Conservation (phyloP, 2,113 vertebrate genomes). For the Sceloporus tristichus region DNA sequence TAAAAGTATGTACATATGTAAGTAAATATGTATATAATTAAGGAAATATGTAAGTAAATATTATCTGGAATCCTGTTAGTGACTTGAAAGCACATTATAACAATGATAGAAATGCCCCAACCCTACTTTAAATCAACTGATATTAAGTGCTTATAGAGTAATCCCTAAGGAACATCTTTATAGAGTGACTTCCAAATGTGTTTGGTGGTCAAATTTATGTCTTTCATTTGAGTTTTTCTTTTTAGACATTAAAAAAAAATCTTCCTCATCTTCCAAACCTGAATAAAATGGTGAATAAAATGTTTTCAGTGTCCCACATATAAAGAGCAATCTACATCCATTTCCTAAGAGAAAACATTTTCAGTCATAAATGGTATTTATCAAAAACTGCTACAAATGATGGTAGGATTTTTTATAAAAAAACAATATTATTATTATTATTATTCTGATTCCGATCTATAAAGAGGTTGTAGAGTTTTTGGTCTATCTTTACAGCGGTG, state of each 20-base stretch:
- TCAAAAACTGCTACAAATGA: constrained; percentile 60
- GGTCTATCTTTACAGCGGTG: constrained; percentile 73
- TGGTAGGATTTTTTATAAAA: constrained; percentile 49
- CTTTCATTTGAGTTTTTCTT: constrained; percentile 38
- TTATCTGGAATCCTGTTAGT: too few species aligned
- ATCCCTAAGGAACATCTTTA: neutral
- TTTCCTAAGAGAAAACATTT: constrained; percentile 54
- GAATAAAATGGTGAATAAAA: neutral
- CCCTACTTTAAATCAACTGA: too few species aligned
- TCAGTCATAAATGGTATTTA: constrained; percentile 66
- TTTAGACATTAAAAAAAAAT: neutral
- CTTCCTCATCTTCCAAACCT: constrained; percentile 23
- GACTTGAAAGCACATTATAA: too few species aligned
- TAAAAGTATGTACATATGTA: too few species aligned
- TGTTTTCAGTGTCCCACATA: constrained; percentile 42
- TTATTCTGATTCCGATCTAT: constrained; percentile 71
- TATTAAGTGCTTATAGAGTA: too few species aligned
- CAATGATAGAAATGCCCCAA: too few species aligned
- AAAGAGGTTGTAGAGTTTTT: constrained; percentile 51
- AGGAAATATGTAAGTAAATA: too few species aligned
- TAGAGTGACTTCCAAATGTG: neutral
- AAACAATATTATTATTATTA: too few species aligned
- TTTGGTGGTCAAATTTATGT: constrained; percentile 11
- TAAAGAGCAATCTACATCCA: constrained; percentile 56
- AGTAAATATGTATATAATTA: too few species aligned